Base-by-base conservation (phyloP, 2,797 vertebrate species). In the Pipistrellus kuhlii region DNA sequence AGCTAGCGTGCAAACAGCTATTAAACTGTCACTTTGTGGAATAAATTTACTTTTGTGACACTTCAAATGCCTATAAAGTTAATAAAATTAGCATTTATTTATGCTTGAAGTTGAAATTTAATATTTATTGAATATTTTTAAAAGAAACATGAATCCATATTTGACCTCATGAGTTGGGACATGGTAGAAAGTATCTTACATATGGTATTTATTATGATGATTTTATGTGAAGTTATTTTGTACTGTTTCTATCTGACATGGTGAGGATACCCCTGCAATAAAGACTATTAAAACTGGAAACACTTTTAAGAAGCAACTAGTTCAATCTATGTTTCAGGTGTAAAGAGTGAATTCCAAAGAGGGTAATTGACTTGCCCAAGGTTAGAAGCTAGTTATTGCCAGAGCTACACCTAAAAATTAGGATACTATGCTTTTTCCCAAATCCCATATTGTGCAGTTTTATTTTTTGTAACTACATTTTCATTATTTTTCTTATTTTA, bases 401-500 rank as follows among this genome's bases (percentile, higher is more conserved):
- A 82, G 75, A 59, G 13, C 41, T 93, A 6, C 18, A 32, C 46
- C n/a, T 85, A 94, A 78, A 93, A 80, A 94, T 90, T 64, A 88
- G 6, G 10, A 69, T 41, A 81, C 69, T 87, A 14, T 48, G 68
- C 15, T 6, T 93, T 85, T 77, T 55, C 30, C 73, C 51, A 71
- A 86, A 72, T 32, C 53, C 59, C 2, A 53, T n/a, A 69, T 9
- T 62, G 25, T n/a, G 66, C 6, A 76, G 5, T 83, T 94, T 95
- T 77, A 94, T 90, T 93, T 92, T 92, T 95, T 90, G 8, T 82
- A 68, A 23, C 77, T 89, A 95, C 80, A 93, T 98, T 97, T 98
- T 95, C 90, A 96, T 97, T 96, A 97, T 98, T 98, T 96, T 90
- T 96, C 95, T 97, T 98, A 97, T 97, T 98, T 98, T 91, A 91